phyloP scores from a whole-genome alignment of 2,888 invertebrate genomes.

The Seira musarum region DNA sequence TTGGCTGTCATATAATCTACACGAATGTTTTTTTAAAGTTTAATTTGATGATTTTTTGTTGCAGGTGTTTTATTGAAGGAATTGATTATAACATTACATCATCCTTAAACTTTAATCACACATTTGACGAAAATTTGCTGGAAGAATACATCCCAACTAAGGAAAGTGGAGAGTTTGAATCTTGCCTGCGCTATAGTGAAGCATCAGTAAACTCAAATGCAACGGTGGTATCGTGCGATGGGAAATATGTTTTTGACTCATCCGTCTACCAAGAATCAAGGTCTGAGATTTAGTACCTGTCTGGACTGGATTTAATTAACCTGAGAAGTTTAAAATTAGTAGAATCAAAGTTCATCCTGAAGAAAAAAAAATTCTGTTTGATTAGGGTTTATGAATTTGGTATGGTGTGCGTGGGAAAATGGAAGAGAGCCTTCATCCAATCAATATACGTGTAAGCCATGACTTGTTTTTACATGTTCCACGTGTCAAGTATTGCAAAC shows the following conservation, averaged over 20 bases:
- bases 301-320: too few species aligned
- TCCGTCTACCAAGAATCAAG: conserved; percentile 51
- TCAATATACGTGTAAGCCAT: conserved; percentile 65
- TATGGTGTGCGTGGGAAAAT: conserved; percentile 84
- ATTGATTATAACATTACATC: conserved; percentile 47
- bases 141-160: conserved; percentile 77
- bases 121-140: conserved; percentile 53
- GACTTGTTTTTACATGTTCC: conserved; percentile 70
- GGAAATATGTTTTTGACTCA: conserved; percentile 57
- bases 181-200: conserved; percentile 74
- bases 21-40: too few species aligned
- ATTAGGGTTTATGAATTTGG: conserved; percentile 73
- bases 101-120: neutral
- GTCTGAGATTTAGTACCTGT: too few species aligned
- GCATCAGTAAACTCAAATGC: conserved; percentile 21
- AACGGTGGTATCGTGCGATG: conserved; percentile 44
- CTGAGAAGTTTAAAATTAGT: too few species aligned
- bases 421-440: conserved; percentile 88
- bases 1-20: too few species aligned
- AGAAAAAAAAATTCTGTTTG: too few species aligned
- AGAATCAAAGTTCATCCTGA: too few species aligned
- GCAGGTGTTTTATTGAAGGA: conserved; percentile 62
- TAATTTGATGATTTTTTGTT: conserved; percentile 7
- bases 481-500: conserved; percentile 76
- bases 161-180: conserved; percentile 77